These are phyloP conservation scores for Cydia fagiglandana DNA, from an alignment of 1,140 invertebrate genomes.

Conservation along the genomic window DNA sequence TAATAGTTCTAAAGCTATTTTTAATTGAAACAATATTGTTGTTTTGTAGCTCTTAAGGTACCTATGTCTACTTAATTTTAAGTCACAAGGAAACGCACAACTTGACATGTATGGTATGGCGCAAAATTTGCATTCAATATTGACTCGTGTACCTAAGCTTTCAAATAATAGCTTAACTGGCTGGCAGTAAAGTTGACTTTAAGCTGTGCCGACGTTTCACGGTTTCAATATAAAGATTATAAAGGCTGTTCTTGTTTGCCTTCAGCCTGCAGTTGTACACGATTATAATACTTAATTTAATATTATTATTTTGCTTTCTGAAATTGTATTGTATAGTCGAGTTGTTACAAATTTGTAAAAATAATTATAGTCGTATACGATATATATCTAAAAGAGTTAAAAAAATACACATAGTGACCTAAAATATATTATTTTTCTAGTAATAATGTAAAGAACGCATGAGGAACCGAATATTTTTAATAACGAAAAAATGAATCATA, in stretches of 20 bases:
- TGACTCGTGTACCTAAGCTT: background rate
- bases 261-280: background rate
- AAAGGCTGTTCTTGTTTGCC: conserved; percentile 1
- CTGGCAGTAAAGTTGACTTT: background rate
- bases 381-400: too few species aligned
- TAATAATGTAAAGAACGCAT: background rate
- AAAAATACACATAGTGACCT: too few species aligned
- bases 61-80: background rate
- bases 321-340: background rate
- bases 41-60: background rate
- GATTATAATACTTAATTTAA: background rate
- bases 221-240: background rate
- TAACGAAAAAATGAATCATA: background rate
- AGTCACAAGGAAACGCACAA: conserved; percentile 8
- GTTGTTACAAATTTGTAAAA: too few species aligned
- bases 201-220: background rate
- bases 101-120: background rate
- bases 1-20: too few species aligned
- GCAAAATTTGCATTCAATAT: conserved; percentile 1
- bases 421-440: too few species aligned
- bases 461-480: background rate
- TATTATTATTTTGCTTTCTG: background rate
- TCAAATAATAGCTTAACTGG: background rate
- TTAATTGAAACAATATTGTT: too few species aligned
- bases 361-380: too few species aligned